Base-by-base conservation (phyloP, 2,113 vertebrate species). In the Cottus gobio region DNA sequence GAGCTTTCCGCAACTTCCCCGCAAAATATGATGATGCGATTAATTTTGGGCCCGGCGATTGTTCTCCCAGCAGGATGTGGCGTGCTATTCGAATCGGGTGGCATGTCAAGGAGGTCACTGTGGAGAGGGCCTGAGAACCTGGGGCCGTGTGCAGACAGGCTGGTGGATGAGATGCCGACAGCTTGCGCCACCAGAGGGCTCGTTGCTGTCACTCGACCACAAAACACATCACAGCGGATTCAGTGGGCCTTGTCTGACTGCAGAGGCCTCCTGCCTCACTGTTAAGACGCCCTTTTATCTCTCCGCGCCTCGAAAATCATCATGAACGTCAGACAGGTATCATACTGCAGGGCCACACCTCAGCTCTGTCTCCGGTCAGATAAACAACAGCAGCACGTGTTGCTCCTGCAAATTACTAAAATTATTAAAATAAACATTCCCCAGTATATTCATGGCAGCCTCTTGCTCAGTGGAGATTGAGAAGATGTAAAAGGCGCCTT, bases 181-280 rank as follows among this genome's bases (percentile, higher is more conserved):
- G 69, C 61, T 64, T 18, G 5, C 56, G 13, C 7, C 75, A 37
- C 75, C 80, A 77, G 31, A 64, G n/a, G 75, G 36, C 78, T 75
- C 70, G 22, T 56, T 22, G 74, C 60, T 84, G 76, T 84, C 89
- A 83, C 52, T 87, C 78, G 80, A 81, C 81, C 61, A 68, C 31
- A 70, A 78, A 71, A 75, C 71, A 82, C 71, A 85, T 82, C 80
- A 89, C 80, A 85, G 80, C 79, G 74, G 64, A 84, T 70, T 84
- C 78, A 82, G 50, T 22, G 10, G 72, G 68, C 75, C 74, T 87
- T 68, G 65, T 77, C 60, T 84, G 66, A 61, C 75, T 62, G 58
- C 77, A 64, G 65, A 65, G 65, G 57, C 56, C 70, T 69, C 57
- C 26, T 37, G 13, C 39, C 57, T 57, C 24, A 26, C 56, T 50